These are phyloP conservation scores for Drosophila baimaii DNA, from an alignment of 1,140 invertebrate genomes.

Conservation along the genomic window DNA sequence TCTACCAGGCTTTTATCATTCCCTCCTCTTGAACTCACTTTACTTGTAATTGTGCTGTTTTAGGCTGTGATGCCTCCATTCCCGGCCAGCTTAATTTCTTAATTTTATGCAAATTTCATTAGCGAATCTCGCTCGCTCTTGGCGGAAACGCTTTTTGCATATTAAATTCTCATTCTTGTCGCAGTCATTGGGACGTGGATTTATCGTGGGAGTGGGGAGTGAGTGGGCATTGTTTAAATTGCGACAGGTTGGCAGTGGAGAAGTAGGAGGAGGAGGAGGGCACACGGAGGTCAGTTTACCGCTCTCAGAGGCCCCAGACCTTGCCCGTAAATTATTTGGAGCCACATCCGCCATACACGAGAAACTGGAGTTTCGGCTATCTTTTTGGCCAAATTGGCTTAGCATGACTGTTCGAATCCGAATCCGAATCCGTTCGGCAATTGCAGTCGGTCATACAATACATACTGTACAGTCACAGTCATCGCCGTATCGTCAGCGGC, in stretches of 20 bases:
- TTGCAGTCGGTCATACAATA: constrained; percentile 31
- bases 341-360: constrained; percentile 26
- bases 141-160: constrained; percentile 71
- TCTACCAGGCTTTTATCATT: background rate
- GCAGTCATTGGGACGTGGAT: constrained; percentile 36
- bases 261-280: constrained; percentile 1
- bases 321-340: constrained; percentile 34
- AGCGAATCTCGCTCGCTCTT: constrained; percentile 42
- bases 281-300: constrained; percentile 39
- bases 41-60: constrained; percentile 41
- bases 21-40: background rate
- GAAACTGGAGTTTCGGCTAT: constrained; percentile 29
- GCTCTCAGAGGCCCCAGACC: constrained; percentile 18
- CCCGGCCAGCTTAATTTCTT: constrained; percentile 35
- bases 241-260: constrained; percentile 29
- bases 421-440: constrained; percentile 23
- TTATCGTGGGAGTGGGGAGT: constrained; percentile 64
- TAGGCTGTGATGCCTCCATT: constrained; percentile 24
- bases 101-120: constrained; percentile 74
- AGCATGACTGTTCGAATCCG: constrained; percentile 41
- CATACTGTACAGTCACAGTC: constrained; percentile 21
- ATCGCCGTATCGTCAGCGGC: constrained; percentile 12
- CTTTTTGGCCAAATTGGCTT: constrained; percentile 33
- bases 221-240: constrained; percentile 31
- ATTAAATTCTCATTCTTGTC: constrained; percentile 63